Evolutionary conservation across 2,888 invertebrate species (phyloP), one percentile per base, ranked within the genome.

Genomic region (Argynnis bischoffii): DNA sequence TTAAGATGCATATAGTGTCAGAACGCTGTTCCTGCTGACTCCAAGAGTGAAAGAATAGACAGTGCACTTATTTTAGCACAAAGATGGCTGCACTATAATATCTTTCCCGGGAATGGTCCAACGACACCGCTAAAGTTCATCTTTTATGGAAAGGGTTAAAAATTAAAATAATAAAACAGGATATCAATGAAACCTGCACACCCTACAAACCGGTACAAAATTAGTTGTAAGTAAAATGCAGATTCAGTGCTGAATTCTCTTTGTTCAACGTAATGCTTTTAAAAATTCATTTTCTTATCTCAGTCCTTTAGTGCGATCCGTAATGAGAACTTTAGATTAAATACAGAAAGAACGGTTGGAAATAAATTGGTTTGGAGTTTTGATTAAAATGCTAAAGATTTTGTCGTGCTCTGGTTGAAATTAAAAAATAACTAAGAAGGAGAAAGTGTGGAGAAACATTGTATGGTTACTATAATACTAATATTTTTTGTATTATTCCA

Each of bases 211-310:
- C 55, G 55, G 56, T 71, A 71, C 75, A 76, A 77, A 75, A 70
- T 76, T 77, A 76, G 78, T 76, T 78, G 76, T 75, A 74, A 77
- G 74, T 75, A 73, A 77, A 81, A 79, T 82, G 80, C 78, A 81
- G 78, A 82, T 79, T 79, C 70, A 66, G 76, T 73, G 74, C 74
- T 72, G 72, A 74, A 74, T 70, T 68, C 69, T 69, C 75, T 72
- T 75, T 74, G 71, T 72, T 69, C 69, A 60, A 57, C 41, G 67
- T 68, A 65, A 70, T 69, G 55, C 63, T 65, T 69, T 72, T 72
- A 72, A 71, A 67, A 69, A 70, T 71, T 72, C 67, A 72, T 74
- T 70, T 69, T 67, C 70, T 69, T 69, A 66, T 69, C 70, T 69
- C 64, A 59, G 66, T 61, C 61, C 64, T 64, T 63, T 63, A 26